Conservation (phyloP, 2,888 invertebrate genomes). For the Teinopalpus imperialis region DNA sequence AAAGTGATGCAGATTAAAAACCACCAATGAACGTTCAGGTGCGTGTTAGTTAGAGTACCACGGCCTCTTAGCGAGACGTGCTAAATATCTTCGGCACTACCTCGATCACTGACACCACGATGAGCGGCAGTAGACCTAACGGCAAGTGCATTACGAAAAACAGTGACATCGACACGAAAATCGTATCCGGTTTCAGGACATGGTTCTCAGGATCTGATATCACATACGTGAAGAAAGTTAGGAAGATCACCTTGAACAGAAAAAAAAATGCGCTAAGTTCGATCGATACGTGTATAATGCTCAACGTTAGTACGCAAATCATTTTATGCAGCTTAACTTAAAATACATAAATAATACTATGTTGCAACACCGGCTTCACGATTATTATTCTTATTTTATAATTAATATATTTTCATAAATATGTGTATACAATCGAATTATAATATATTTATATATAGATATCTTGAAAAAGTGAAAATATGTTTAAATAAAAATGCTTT, state of each 20-base stretch:
- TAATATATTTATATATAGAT: too few species aligned
- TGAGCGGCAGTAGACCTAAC: slow-evolving; percentile 89
- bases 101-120: slow-evolving; percentile 88
- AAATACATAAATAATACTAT: too few species aligned
- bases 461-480: too few species aligned
- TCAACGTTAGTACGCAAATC: too few species aligned
- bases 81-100: slow-evolving; percentile 69
- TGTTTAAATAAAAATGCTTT: too few species aligned
- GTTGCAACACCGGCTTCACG: too few species aligned
- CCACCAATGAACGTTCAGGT: slow-evolving; percentile 30
- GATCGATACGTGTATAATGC: neutral
- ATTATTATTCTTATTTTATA: too few species aligned
- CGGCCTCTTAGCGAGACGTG: slow-evolving; percentile 44
- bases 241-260: slow-evolving; percentile 87
- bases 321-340: too few species aligned
- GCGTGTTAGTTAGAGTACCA: slow-evolving; percentile 53
- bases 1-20: slow-evolving; percentile 36
- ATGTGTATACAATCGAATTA: too few species aligned
- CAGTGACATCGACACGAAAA: slow-evolving; percentile 93
- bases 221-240: slow-evolving; percentile 92
- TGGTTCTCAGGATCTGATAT: slow-evolving; percentile 85
- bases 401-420: too few species aligned
- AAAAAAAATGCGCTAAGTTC: slow-evolving; percentile 22
- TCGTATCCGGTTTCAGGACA: slow-evolving; percentile 89
- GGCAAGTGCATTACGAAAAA: slow-evolving; percentile 95